Evolutionary conservation across 2,797 vertebrate species (phyloP).

Genomic region (Sandelia bainsii): DNA sequence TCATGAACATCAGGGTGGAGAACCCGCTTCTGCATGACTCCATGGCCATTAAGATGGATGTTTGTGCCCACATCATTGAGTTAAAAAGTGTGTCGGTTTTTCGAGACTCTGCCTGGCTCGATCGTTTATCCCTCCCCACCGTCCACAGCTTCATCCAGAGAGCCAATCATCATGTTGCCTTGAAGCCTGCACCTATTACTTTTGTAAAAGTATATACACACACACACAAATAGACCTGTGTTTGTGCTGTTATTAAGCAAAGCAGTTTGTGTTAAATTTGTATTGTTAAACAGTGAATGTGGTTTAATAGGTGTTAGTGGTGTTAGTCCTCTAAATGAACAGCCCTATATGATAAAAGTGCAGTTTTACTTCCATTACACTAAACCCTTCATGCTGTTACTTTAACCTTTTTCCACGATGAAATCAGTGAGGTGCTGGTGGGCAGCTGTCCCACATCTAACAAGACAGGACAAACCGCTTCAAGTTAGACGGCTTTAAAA

Average conservation of each 20-base stretch:
- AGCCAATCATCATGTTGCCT: background rate
- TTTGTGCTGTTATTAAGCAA: background rate
- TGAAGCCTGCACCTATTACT: background rate
- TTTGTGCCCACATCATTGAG: constrained; percentile 27
- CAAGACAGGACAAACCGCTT: background rate
- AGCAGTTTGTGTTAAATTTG: background rate
- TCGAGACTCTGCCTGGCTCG: constrained; percentile 5
- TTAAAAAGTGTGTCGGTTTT: constrained; percentile 10
- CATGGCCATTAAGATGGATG: constrained; percentile 9
- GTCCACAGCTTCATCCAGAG: background rate
- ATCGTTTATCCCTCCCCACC: constrained; percentile 11
- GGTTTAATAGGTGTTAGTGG: too few relatives aligned
- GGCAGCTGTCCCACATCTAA: background rate
- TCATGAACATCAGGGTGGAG: constrained; percentile 21
- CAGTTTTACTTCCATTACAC: too few relatives aligned
- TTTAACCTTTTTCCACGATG: background rate
- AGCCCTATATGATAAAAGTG: background rate
- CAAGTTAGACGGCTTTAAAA: background rate
- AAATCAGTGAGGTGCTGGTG: background rate
- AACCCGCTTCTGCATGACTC: constrained; percentile 4
- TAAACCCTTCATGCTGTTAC: background rate
- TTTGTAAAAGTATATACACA: constrained; percentile 2
- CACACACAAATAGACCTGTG: background rate
- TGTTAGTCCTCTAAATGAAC: background rate
- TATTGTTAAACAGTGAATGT: background rate